Evolutionary conservation across 1,140 invertebrate genomes (phyloP), one percentile per base, ranked within the genome.

Genomic region (Monomorium pharaonis): DNA sequence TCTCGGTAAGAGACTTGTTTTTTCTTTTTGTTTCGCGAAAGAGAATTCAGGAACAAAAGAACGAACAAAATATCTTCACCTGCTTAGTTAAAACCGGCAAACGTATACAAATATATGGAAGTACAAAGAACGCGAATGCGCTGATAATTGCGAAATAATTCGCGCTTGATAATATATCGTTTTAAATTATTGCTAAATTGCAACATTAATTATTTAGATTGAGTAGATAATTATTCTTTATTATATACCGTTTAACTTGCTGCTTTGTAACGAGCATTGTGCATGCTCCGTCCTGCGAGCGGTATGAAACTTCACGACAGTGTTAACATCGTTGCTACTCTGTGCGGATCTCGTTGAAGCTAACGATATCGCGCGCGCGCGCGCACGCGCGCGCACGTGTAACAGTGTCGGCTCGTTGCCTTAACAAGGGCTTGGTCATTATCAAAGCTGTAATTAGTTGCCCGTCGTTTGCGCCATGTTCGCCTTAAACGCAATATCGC

Each of bases 361-460:
- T 89, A 89, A 89, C 72, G 83, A 88, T 72, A 56, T 49, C 56
- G 72, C 67, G 77, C 49, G 60, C 86, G 49, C 69, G 56, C 51
- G 70, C 86, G 58, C 83, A 65, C 56, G 27, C 80, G 30, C 86
- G 60, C 84, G 74, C 56, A 21, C 81, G 42, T 65, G 75, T 84
- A 49, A 75, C 83, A 77, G 63, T 81, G 83, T 88, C 86, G 84
- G 84, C 86, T 65, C 49, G 58, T 44, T 74, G 91, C 87, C 89
- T 89, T 90, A 88, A 87, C 91, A 91, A 92, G 92, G 91, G 89
- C 89, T 88, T 85, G 92, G 85, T 87, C 87, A 89, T 92, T 91
- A 90, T 86, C 88, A 44, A 88, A 91, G 89, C 80, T 75, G 83
- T 90, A 91, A 92, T 91, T 92, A 92, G 90, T 89, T 89, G 87